Evolutionary conservation across 2,888 invertebrate species (phyloP), one percentile per base, ranked within the genome.

Genomic region (Nephrotoma guestfalica): DNA sequence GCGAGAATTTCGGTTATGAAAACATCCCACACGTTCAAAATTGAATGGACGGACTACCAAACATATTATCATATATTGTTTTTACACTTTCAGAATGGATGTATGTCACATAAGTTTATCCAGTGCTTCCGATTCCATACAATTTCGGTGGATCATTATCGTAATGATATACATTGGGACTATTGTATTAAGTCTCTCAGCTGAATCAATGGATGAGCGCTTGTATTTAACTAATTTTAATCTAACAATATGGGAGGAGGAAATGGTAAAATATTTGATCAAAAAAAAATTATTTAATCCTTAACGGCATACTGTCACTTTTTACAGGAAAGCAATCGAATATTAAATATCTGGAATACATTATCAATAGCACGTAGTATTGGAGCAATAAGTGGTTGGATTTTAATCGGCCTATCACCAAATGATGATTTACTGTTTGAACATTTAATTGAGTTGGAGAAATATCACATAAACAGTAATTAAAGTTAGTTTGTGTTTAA

Each of bases 331-430:
- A 92, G 91, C 87, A 90, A 90, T 88, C 90, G 90, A 87, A 92
- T 93, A 87, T 89, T 93, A 86, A 91, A 90, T 47, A 91, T 92
- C 5, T 93, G 93, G 93, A 93, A 92, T 87, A 92, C 92, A 88
- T 89, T 93, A 88, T 93, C 93, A 85, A 90, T 93, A 87, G 93
- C 93, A 88, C 90, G 93, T 84, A 92, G 93, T 87, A 90, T 93
- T 88, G 91, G 93, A 86, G 93, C 93, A 45, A 92, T 93, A 87
- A 89, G 92, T 47, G 93, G 93, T 41, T 93, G 93, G 93, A 91
- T 93, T 84, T 91, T 93, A 89, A 91, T 93, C 71, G 93, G 93
- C 1, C 89, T 93, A 87, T 92, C 92, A 87, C 92, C 93, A 51
- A 90, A 91, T 45, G 93, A 93, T 88, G 93, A 93, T 88, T 90